Evolutionary conservation across 1,140 invertebrate species (phyloP).

Genomic region (Rhizoglyphus robini): DNA sequence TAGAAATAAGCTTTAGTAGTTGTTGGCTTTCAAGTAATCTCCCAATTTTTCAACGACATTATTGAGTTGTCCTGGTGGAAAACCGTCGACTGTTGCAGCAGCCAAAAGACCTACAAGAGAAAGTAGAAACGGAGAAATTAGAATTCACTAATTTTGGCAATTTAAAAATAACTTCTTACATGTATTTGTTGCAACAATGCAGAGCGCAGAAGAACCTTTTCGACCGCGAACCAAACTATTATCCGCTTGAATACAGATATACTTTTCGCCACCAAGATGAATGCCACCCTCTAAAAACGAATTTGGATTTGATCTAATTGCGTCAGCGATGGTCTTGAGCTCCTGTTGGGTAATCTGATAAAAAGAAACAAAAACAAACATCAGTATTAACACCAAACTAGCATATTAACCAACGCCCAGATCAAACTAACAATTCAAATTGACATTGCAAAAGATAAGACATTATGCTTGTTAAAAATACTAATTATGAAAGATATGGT

Average conservation of each 20-base stretch:
- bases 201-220: constrained; percentile 29
- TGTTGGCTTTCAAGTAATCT: constrained; percentile 29
- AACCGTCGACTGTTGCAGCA: constrained; percentile 30
- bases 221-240: constrained; percentile 28
- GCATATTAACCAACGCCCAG: too few species aligned
- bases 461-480: too few species aligned
- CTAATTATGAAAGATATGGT: too few species aligned
- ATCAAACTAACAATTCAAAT: too few species aligned
- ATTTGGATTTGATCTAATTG: constrained; percentile 27
- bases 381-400: not conserved
- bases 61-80: constrained; percentile 29
- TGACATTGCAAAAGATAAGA: too few species aligned
- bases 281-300: constrained; percentile 29
- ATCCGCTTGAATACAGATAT: constrained; percentile 29
- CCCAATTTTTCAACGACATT: constrained; percentile 30
- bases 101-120: constrained; percentile 28
- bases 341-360: constrained; percentile 27
- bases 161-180: constrained; percentile 24
- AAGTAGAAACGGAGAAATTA: not conserved
- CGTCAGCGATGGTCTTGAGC: constrained; percentile 29
- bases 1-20: too few species aligned
- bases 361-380: constrained; percentile 1
- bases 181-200: constrained; percentile 30
- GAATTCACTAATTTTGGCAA: not conserved
- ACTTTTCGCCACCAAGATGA: constrained; percentile 30